Evolutionary conservation across 2,113 vertebrate species (phyloP).

Genomic region (Forbesichthys agassizii): DNA sequence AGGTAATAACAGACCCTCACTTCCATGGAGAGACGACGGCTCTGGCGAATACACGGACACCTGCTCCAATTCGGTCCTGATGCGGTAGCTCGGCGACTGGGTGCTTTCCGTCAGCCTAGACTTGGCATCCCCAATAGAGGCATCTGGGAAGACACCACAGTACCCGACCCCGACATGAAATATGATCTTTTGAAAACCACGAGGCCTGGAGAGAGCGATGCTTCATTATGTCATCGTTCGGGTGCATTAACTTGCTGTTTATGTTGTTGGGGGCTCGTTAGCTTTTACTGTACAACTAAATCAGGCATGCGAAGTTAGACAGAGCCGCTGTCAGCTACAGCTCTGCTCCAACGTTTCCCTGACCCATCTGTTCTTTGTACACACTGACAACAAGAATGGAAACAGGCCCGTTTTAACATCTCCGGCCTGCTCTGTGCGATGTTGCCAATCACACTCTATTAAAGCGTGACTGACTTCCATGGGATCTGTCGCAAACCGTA

Average conservation of each 20-base stretch:
- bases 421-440: constrained; percentile 11
- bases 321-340: constrained; percentile 5
- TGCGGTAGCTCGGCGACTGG: constrained; percentile 86
- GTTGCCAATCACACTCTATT: constrained; percentile 53
- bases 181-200: constrained; percentile 18
- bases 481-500: constrained; percentile 39
- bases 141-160: constrained; percentile 78
- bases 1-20: constrained; percentile 92
- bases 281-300: constrained; percentile 44
- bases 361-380: background rate
- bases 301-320: constrained; percentile 26
- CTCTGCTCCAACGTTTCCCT: constrained; percentile 15
- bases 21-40: constrained; percentile 94
- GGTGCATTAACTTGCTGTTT: constrained; percentile 46
- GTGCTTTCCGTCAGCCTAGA: constrained; percentile 81
- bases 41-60: constrained; percentile 89
- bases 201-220: constrained; percentile 17
- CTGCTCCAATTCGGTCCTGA: constrained; percentile 86
- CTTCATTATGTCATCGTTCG: constrained; percentile 10
- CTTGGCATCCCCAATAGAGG: constrained; percentile 80
- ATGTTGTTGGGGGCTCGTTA: constrained; percentile 41
- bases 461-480: constrained; percentile 58
- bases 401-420: constrained; percentile 48
- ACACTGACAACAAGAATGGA: constrained; percentile 26
- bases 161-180: constrained; percentile 21